These are phyloP conservation scores for Pan paniscus DNA, from an alignment of 2,113 vertebrate species.

Conservation along the genomic window DNA sequence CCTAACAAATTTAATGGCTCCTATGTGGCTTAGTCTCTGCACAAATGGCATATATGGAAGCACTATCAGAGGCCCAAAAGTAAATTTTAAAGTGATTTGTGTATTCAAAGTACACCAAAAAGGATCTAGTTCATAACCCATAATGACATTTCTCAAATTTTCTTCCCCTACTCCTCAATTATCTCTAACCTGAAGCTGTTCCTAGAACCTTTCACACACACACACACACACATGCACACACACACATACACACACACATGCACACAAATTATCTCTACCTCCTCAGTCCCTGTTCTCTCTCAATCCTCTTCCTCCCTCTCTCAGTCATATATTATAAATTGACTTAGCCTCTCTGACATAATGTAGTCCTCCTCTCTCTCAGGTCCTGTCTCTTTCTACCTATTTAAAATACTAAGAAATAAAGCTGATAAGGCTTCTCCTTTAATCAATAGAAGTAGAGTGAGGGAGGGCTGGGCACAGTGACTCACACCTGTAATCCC, in stretches of 20 bases:
- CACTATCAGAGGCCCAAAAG: neutral
- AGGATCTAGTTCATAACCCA: neutral
- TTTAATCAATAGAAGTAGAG: neutral
- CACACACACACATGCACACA: neutral
- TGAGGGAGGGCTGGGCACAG: neutral
- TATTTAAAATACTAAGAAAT: constrained; percentile 20
- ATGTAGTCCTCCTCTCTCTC: neutral
- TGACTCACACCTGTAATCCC: no score
- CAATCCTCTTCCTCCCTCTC: neutral
- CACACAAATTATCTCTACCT: neutral
- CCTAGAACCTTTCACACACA: neutral
- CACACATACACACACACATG: neutral
- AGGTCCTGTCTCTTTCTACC: neutral
- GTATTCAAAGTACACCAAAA: constrained; percentile 26
- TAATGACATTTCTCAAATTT: neutral
- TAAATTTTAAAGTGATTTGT: constrained; percentile 32
- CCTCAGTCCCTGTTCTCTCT: neutral
- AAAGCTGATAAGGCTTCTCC: neutral
- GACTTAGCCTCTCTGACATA: neutral
- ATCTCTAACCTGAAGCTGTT: neutral
- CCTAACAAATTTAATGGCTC: neutral
- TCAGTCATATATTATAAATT: neutral
- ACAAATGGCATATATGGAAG: neutral
- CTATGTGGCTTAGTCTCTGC: neutral
- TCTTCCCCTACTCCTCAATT: neutral